Evolutionary conservation across 1,140 invertebrate genomes (phyloP), one percentile per base, ranked within the genome.

Genomic region (Aphaenogaster floridana): DNA sequence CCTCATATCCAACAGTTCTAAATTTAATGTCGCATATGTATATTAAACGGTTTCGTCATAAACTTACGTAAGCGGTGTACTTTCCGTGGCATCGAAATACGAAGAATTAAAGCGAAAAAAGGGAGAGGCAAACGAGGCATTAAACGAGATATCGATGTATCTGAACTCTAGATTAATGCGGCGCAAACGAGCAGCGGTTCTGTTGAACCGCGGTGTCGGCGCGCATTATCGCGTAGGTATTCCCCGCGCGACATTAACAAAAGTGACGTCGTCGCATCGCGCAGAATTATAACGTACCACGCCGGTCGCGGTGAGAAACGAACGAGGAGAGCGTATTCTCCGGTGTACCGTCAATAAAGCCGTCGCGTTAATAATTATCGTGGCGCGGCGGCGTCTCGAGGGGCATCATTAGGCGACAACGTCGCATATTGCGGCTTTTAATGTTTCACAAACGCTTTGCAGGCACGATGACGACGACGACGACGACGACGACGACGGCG

Each of bases 281-380:
- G 63, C 45, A 83, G 66, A 72, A 83, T 83, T 83, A 72, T 83
- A 83, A 83, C 79, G 66, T 83, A 34, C 9, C 11, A n/a, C 21
- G 28, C 28, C 28, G 28, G 28, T 28, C 48, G 50, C 28, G 17
- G 17, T 45, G 64, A 21, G 77, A 80, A 36, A 80, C 21, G 39
- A 57, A 83, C 79, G 50, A 72, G 52, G 66, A 81, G n/a, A 72
- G 15, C 21, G 50, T 72, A 72, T 71, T 83, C 79, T 83, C 79
- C 79, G 66, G 79, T 83, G 79, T 83, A 83, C 79, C 66, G 79
- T 83, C 79, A 83, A 83, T 83, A 83, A 83, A 83, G 79, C 68
- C 79, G 66, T 83, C 79, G 79, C 66, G 66, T 39, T 69, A 83
- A 83, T 83, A 83, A 83, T 83, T 83, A 83, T 83, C 79, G 79